phyloP scores from a whole-genome alignment of 2,888 invertebrate genomes.

The Cerceris rybyensis region DNA sequence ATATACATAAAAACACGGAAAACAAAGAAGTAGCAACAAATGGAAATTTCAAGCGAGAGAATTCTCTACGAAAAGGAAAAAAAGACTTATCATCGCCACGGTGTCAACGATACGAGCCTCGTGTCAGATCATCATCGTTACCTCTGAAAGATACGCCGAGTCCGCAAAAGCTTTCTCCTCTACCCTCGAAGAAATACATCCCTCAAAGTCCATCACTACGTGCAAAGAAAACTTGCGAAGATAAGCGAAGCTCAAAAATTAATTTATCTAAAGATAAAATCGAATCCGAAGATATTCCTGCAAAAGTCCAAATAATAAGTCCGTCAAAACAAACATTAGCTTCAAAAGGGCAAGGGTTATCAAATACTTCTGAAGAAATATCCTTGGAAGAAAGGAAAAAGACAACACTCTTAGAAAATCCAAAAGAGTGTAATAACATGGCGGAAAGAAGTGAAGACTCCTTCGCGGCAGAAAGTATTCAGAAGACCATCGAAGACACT shows the following conservation, averaged over 20 bases:
- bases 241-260: slow-evolving; percentile 3
- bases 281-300: neutral
- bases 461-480: slow-evolving; percentile 8
- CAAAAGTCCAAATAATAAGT: neutral
- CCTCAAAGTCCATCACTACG: slow-evolving; percentile 18
- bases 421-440: neutral
- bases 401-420: too few species aligned
- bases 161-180: slow-evolving; percentile 34
- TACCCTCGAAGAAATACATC: slow-evolving; percentile 19
- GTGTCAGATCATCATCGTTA: slow-evolving; percentile 55
- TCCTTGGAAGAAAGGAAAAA: too few species aligned
- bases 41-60: slow-evolving; percentile 13
- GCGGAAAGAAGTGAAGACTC: neutral
- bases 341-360: neutral
- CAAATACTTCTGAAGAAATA: too few species aligned
- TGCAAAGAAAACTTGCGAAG: neutral
- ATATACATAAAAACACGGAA: neutral
- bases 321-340: neutral
- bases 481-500: slow-evolving; percentile 8
- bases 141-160: slow-evolving; percentile 32
- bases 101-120: slow-evolving; percentile 17
- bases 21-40: slow-evolving; percentile 6
- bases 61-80: neutral
- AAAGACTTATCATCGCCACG: slow-evolving; percentile 12
- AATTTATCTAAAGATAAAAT: neutral